phyloP scores from a whole-genome alignment of 2,113 vertebrate species.

The Leucosticte australis region DNA sequence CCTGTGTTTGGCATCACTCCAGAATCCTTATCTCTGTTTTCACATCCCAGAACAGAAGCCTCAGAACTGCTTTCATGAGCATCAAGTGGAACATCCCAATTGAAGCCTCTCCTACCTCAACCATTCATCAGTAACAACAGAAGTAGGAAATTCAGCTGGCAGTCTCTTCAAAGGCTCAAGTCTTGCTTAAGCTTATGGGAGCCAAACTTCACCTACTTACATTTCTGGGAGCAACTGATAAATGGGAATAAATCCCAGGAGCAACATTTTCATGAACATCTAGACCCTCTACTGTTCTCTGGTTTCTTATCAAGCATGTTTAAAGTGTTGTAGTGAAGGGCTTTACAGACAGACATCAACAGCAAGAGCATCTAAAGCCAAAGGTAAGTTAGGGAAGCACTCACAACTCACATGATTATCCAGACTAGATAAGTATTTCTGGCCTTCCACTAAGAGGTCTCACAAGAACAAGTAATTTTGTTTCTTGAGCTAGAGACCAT shows the following conservation, averaged over 20 bases:
- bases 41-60: not conserved
- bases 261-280: not conserved
- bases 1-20: not conserved
- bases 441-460: not conserved
- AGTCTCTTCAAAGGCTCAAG: not conserved
- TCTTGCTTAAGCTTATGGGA: not conserved
- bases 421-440: not conserved
- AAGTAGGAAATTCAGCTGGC: not conserved
- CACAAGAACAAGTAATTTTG: not conserved
- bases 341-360: not conserved
- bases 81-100: not conserved
- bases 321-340: not conserved
- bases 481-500: not conserved
- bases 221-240: not conserved
- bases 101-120: not conserved
- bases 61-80: not conserved
- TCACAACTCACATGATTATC: not conserved
- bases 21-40: not conserved
- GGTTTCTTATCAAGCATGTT: not conserved
- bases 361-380: not conserved
- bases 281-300: not conserved
- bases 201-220: not conserved
- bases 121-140: not conserved
- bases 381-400: not conserved
- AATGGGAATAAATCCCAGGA: not conserved